These are phyloP conservation scores for Ophioderma brevispina DNA, from an alignment of 35 echinoderm and acorn worm species.

Conservation along the genomic window DNA sequence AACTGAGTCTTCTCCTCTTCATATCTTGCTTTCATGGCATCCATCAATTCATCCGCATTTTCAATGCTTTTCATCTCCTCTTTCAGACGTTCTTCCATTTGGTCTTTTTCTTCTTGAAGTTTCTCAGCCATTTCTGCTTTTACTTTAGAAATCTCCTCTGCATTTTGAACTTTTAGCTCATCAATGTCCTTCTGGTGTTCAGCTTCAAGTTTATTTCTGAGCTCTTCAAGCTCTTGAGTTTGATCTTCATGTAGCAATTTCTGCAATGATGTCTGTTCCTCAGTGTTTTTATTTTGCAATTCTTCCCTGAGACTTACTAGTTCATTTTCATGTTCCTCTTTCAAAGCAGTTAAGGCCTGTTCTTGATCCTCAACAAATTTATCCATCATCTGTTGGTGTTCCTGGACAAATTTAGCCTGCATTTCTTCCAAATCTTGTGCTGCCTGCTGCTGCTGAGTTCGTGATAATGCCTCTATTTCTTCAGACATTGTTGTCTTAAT, in stretches of 20 bases:
- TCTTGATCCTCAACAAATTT: constrained; percentile 89
- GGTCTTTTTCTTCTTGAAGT: constrained; percentile 59
- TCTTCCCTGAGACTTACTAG: constrained; percentile 3
- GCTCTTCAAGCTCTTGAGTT: constrained; percentile 42
- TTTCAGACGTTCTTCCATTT: constrained; percentile 51
- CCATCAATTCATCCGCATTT: constrained; percentile 41
- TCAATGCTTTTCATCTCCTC: constrained; percentile 50
- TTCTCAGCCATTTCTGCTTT: constrained; percentile 48
- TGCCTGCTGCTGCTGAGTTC: constrained; percentile 69
- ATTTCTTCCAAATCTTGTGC: constrained; percentile 75
- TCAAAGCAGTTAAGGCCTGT: constrained; percentile 48
- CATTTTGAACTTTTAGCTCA: constrained; percentile 48
- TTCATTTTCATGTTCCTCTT: constrained; percentile 53
- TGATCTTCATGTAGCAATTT: constrained; percentile 37
- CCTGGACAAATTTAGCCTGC: constrained; percentile 68
- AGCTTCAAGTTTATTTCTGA: constrained; percentile 10
- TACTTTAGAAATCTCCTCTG: constrained; percentile 55
- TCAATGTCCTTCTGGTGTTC: constrained; percentile 60
- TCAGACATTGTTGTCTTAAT: constrained; percentile 87
- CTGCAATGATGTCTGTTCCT: constrained; percentile 11
- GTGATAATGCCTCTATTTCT: constrained; percentile 76
- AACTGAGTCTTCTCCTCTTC: constrained; percentile 51
- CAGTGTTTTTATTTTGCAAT: constrained; percentile 15
- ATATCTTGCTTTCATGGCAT: constrained; percentile 36
- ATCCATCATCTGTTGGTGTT: constrained; percentile 89